Evolutionary conservation across 2,113 vertebrate species (phyloP), one percentile per base, ranked within the genome.

Genomic region (Corynorhinus townsendii): DNA sequence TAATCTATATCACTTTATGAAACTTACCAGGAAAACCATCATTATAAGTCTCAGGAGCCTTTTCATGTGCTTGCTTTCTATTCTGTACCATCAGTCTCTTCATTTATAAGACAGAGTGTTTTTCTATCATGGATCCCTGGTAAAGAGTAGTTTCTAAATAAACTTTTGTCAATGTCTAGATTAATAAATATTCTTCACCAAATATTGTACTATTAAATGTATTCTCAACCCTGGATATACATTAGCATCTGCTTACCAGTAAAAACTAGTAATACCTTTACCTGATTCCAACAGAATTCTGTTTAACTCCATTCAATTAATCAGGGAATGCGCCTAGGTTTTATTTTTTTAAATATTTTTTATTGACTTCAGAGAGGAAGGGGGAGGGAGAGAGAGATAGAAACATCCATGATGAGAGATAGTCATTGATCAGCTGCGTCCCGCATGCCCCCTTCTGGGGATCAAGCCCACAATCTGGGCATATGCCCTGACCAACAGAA

Each of bases 71-170:
- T 76, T 52, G 11, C 35, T 84, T 81, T 77, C 47, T 79, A 54
- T 35, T 68, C 11, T 54, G 4, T 35, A 35, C 22, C 54, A 0
- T 88, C 35, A 71, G 14, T 24, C 54, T 71, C 62, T 86, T 69
- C 64, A 47, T 56, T 75, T 40, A 33, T 76, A 83, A 93, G 2
- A 80, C 14, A 69, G 1, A 84, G 17, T 62, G 3, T 4, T 15
- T 35, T 68, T 52, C 26, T 43, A 40, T 72, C 30, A 89, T 47
- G 28, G 79, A 15, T 86, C n/a, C 45, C 14, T 20, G 20, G 11
- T 26, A 83, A 3, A 38, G 26, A 73, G 15, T 80, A 52, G 84
- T 93, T 95, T 94, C 79, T 69, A 75, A 87, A 49, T 72, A 95
- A 95, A 85, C 12, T 68, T 49, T 47, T 86, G 20, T 38, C 86